These are phyloP conservation scores for Siniperca obscura DNA, from an alignment of 2,797 vertebrate species.

Conservation along the genomic window DNA sequence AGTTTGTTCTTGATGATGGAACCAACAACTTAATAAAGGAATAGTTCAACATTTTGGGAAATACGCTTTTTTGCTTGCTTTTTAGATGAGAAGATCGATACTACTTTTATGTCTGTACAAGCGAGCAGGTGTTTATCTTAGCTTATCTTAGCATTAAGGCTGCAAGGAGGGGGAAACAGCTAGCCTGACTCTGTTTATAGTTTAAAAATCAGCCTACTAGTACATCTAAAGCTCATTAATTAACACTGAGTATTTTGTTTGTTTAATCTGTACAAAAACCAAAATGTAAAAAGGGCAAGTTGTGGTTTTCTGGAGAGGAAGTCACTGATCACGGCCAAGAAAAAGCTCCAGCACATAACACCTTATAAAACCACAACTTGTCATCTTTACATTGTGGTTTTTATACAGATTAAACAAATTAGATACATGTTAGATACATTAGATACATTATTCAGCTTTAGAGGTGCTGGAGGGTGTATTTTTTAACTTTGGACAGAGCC, in stretches of 20 bases:
- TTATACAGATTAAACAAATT: neutral
- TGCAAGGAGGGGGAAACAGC: neutral
- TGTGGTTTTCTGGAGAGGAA: too few species aligned
- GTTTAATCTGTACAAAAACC: neutral
- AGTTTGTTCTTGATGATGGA: too few species aligned
- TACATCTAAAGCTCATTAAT: neutral
- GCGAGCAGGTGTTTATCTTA: neutral
- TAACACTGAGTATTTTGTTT: neutral
- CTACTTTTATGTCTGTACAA: neutral
- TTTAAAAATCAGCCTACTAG: neutral
- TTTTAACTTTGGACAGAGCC: neutral
- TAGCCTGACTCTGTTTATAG: neutral
- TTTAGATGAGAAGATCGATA: neutral
- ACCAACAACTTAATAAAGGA: neutral
- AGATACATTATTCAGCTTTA: neutral
- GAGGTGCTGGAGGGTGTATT: neutral
- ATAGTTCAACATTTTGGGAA: neutral
- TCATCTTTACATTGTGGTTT: neutral
- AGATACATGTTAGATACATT: neutral
- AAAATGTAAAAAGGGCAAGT: neutral
- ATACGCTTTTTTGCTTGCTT: neutral
- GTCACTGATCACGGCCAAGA: neutral
- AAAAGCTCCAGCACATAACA: neutral
- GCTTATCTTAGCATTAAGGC: slow-evolving; percentile 1
- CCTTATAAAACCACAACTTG: neutral